Conservation (phyloP, 37 sponge, comb jelly and placozoan species). For the Eunapius fragilis region DNA sequence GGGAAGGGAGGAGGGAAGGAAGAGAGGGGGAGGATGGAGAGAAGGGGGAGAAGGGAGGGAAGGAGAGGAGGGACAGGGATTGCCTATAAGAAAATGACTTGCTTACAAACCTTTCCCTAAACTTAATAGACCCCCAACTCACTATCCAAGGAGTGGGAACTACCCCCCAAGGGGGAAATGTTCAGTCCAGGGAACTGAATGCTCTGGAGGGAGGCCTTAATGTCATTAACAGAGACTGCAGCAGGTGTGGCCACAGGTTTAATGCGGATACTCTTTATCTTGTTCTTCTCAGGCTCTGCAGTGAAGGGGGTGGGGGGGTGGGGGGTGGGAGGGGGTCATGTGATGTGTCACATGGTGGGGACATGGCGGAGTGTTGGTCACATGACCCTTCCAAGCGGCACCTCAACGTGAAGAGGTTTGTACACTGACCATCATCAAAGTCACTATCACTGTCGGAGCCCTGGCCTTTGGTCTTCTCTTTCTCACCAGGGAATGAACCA, state of each 20-base stretch:
- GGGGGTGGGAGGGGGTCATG: neutral
- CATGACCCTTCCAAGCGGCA: neutral
- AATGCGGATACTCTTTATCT: conserved; percentile 37
- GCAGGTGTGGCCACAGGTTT: conserved; percentile 1
- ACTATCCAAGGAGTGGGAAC: conserved; percentile 38
- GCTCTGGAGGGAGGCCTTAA: conserved; percentile 55
- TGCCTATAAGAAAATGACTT: too few relatives aligned
- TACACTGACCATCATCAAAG: conserved; percentile 29
- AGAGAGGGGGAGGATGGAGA: too few relatives aligned
- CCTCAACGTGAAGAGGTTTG: neutral
- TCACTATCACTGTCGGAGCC: conserved; percentile 61
- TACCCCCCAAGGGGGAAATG: neutral
- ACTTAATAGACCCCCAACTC: neutral
- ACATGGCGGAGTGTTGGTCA: neutral
- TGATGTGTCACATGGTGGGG: neutral
- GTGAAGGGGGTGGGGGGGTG: neutral
- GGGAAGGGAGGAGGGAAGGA: too few relatives aligned
- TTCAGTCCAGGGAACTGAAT: neutral
- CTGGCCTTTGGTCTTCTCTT: neutral
- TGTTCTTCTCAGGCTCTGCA: conserved; percentile 19
- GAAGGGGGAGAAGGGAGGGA: too few relatives aligned
- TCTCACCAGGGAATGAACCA: conserved; percentile 33
- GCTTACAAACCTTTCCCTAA: too few relatives aligned
- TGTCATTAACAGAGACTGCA: conserved; percentile 59
- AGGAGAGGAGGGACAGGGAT: too few relatives aligned